Evolutionary conservation across 2,113 vertebrate genomes (phyloP).

Genomic region (Hippocampus barbouri): DNA sequence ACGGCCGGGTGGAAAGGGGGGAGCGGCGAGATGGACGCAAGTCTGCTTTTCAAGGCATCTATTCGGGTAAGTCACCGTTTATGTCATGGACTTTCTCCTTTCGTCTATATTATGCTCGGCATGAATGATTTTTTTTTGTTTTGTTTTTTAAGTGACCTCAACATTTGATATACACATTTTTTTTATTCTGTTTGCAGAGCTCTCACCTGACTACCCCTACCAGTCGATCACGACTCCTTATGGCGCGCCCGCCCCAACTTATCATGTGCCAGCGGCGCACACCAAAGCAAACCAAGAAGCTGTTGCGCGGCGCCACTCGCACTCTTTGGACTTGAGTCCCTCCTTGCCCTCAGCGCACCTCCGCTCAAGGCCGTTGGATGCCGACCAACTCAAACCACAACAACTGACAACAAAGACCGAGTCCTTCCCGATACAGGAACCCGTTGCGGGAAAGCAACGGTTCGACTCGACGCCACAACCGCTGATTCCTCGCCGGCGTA

Average conservation of each 20-base stretch:
- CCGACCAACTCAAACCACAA: conserved; percentile 76
- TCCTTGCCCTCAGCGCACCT: conserved; percentile 67
- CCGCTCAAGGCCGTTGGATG: conserved; percentile 60
- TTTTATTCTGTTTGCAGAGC: conserved; percentile 67
- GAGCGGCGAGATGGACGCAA: conserved; percentile 72
- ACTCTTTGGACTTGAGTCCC: conserved; percentile 71
- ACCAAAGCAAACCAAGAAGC: conserved; percentile 73
- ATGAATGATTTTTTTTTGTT: background rate
- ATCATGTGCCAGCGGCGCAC: conserved; percentile 77
- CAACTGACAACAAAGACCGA: conserved; percentile 54
- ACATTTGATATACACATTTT: background rate
- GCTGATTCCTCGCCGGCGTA: conserved; percentile 24
- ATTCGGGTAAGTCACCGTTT: conserved; percentile 71
- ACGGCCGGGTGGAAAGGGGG: conserved; percentile 70
- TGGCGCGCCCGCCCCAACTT: conserved; percentile 81
- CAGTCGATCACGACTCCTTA: conserved; percentile 83
- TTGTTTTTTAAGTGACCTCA: background rate
- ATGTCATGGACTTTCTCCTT: background rate
- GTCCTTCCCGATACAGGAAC: conserved; percentile 42
- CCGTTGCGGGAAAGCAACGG: conserved; percentile 22
- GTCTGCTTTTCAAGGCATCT: conserved; percentile 77
- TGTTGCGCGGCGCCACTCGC: conserved; percentile 51
- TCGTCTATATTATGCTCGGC: background rate
- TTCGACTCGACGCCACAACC: conserved; percentile 18
- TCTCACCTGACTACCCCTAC: conserved; percentile 84